These are phyloP conservation scores for Amphipyra berbera DNA, from an alignment of 2,888 invertebrate genomes.

Conservation along the genomic window DNA sequence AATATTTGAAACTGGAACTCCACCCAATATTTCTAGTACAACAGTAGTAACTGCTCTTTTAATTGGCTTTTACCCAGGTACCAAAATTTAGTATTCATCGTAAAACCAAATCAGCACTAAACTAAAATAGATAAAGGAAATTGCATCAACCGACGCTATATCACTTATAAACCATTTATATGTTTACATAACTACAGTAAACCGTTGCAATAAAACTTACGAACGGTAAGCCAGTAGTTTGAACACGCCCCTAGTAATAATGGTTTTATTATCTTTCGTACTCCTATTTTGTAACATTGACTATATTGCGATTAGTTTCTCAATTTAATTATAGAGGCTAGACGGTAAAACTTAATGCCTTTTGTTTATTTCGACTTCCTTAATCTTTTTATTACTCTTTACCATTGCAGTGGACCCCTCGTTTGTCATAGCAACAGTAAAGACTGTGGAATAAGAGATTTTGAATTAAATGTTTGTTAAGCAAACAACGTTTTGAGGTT, in stretches of 20 bases:
- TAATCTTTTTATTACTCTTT: conserved; percentile 25
- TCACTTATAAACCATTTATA: conserved; percentile 18
- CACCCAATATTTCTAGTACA: too few relatives aligned
- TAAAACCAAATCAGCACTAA: neutral
- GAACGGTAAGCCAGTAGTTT: conserved; percentile 26
- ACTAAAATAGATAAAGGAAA: neutral
- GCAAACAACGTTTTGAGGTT: neutral
- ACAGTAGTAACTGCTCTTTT: too few relatives aligned
- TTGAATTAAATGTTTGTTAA: neutral
- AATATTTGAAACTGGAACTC: too few relatives aligned
- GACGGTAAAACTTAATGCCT: conserved; percentile 41
- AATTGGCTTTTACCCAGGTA: too few relatives aligned
- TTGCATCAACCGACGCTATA: conserved; percentile 1
- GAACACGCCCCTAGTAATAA: conserved; percentile 45
- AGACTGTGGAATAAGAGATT: neutral
- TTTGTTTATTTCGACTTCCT: conserved; percentile 37
- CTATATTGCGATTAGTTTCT: conserved; percentile 54
- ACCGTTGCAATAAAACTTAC: conserved; percentile 37
- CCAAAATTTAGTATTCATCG: neutral
- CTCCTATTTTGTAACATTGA: conserved; percentile 50
- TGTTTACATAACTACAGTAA: conserved; percentile 28
- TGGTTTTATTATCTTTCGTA: conserved; percentile 53
- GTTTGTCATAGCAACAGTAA: neutral
- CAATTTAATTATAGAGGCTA: conserved; percentile 51
- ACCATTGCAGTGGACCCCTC: neutral